Percentiles rank a stretch among this genome's conserved stretches.
Conservation (phyloP, 2,888 invertebrate species). For the Atrina japonica region DNA sequence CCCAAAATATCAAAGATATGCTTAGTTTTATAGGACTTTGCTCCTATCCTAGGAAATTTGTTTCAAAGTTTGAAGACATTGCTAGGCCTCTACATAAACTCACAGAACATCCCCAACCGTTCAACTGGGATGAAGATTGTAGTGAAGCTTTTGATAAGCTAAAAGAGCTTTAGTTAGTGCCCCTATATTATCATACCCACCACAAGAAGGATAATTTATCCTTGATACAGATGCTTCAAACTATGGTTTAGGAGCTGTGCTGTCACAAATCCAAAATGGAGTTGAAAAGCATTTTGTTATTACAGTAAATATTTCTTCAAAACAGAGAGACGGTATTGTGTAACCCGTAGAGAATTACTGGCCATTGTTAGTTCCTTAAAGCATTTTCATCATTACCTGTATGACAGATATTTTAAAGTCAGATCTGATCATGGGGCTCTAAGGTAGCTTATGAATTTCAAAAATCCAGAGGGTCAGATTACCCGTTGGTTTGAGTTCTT, state of each 20-base stretch:
- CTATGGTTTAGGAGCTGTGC: constrained; percentile 21
- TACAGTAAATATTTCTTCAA: constrained; percentile 15
- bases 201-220: neutral
- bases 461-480: constrained; percentile 41
- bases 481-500: constrained; percentile 40
- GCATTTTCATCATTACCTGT: constrained; percentile 43
- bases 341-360: constrained; percentile 22
- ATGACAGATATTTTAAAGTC: constrained; percentile 42
- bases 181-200: constrained; percentile 4
- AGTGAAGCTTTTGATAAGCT: constrained; percentile 22
- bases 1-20: constrained; percentile 15
- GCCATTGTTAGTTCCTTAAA: constrained; percentile 13
- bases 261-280: constrained; percentile 26
- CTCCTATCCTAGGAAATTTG: constrained; percentile 11
- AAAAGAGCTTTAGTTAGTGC: constrained; percentile 4
- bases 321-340: constrained; percentile 23
- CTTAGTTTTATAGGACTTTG: constrained; percentile 10
- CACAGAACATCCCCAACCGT: neutral
- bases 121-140: neutral
- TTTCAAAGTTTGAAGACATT: neutral
- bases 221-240: constrained; percentile 7
- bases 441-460: constrained; percentile 41
- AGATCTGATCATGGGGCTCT: constrained; percentile 47
- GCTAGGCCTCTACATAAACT: constrained; percentile 11
- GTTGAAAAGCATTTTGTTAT: constrained; percentile 26